Evolutionary conservation across 2,888 invertebrate species (phyloP), one percentile per base, ranked within the genome.

Genomic region (Synanthedon andrenaeformis): DNA sequence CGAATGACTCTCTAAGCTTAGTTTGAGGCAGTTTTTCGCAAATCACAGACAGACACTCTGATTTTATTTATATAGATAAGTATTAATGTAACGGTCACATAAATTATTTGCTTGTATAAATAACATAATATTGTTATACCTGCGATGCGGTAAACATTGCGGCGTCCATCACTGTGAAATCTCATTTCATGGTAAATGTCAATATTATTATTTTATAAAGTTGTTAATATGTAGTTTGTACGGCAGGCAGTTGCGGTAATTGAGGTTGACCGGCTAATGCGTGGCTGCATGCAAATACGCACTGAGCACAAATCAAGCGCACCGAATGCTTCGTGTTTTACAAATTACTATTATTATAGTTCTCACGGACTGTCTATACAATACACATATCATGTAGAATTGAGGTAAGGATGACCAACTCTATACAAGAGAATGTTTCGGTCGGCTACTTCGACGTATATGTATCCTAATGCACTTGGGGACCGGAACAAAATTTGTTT

Each of bases 261-360:
- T 45, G 56, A 53, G 68, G 66, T 69, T 67, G 62, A 57, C 55
- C 64, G 66, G 66, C 65, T 74, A 74, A 71, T 67, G 67, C 57
- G 45, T 12, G 6, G 13, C 45, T 14, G 45, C 45, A 45, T 45
- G 45, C 45, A 45, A 45, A 45, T 45, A 14, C 45, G 45, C 45
- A 6, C 14, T 14, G 14, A n/a, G 35, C 35, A 45, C 45, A 13
- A 45, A 13, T 45, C 14, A 13, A 45, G 45, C 1, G 12, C 45
- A 45, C 45, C 45, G 14, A 45, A 45, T 14, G 8, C 35, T 45
- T n/a, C 45, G 45, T 45, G 45, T 14, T 45, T 45, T 13, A 13
- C 45, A 45, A 45, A 45, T 45, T 45, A 4, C 13, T 12, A 45
- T 45, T 45, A 45, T 45, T 45, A 45, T 45, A 14, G 13, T 45